phyloP scores from a whole-genome alignment of 2,113 vertebrate genomes.

The Orycteropus afer region DNA sequence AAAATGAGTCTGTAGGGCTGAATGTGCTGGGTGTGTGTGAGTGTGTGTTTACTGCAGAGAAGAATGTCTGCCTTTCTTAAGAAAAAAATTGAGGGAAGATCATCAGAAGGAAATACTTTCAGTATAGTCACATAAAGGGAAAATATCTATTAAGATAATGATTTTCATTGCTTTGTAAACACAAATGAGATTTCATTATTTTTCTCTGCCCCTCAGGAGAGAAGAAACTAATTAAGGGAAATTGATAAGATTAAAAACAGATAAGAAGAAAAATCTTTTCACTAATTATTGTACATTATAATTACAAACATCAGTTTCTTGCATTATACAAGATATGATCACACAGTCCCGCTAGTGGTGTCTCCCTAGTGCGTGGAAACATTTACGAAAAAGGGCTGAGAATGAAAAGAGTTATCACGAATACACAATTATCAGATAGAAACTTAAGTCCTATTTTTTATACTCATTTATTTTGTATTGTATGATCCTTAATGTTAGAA shows the following conservation, averaged over 20 bases:
- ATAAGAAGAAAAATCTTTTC: conserved; percentile 29
- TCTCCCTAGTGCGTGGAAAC: not conserved
- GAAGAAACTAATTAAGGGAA: conserved; percentile 49
- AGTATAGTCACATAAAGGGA: not conserved
- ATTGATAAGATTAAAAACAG: conserved; percentile 57
- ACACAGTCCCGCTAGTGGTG: not conserved
- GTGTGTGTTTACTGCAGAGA: not conserved
- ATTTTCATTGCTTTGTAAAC: conserved; percentile 55
- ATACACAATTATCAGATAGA: not conserved
- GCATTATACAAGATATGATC: not conserved
- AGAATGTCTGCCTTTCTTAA: not conserved
- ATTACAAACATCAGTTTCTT: conserved; percentile 31
- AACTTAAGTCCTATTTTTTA: not conserved
- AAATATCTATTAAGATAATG: conserved; percentile 15
- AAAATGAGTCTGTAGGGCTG: not conserved
- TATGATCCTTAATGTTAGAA: not conserved
- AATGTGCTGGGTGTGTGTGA: not conserved
- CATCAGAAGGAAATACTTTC: not conserved
- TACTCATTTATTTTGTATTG: not conserved
- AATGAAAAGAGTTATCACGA: not conserved
- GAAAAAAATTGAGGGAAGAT: not conserved
- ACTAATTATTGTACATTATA: conserved; percentile 37
- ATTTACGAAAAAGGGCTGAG: not conserved
- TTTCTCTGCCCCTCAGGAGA: conserved; percentile 15
- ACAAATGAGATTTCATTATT: conserved; percentile 26